Evolutionary conservation across 2,888 invertebrate genomes (phyloP), one percentile per base, ranked within the genome.

Genomic region (Tryphoninae sp.): DNA sequence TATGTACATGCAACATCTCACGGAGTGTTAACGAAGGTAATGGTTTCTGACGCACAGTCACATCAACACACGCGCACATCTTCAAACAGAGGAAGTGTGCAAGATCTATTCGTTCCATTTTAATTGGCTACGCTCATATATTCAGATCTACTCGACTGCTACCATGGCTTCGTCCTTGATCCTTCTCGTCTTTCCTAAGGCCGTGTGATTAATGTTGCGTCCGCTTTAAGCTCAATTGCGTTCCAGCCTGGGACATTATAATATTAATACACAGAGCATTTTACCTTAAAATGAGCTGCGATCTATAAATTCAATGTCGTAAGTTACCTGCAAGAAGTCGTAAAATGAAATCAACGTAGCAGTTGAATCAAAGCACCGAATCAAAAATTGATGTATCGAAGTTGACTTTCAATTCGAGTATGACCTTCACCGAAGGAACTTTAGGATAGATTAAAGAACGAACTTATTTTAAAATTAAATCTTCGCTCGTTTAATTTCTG

Each of bases 181-280:
- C 45, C 51, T 75, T 33, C 62, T 68, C 73, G 73, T 82, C 68
- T 73, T 77, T 77, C 73, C 69, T 51, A 69, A 77, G 80, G 49
- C 69, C 64, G 73, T 51, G 73, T 83, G 83, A 83, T 80, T 83
- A 80, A 81, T 83, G 83, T 81, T 73, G 64, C 69, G 68, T 68
- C 73, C 73, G 73, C 59, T 69, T 68, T 69, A 58, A 81, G 81
- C 64, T 74, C 78, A 73, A 58, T 55, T 68, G 51, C 67, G 45
- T 68, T 26, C 19, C 33, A 22, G 33, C 40, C 53, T 8, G 62
- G 23, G n/a, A 61, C 19, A 33, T 22, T 23, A 19, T 59, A 53
- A 11, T 16, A 42, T 2, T 42, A 72, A 55, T 42, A 11, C 8
- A 64, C 9, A 19, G 19, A n/a, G 23, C 13, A 4, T 61, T 61